phyloP scores from a whole-genome alignment of 2,113 vertebrate species.

The Rhadina sibilatrix region DNA sequence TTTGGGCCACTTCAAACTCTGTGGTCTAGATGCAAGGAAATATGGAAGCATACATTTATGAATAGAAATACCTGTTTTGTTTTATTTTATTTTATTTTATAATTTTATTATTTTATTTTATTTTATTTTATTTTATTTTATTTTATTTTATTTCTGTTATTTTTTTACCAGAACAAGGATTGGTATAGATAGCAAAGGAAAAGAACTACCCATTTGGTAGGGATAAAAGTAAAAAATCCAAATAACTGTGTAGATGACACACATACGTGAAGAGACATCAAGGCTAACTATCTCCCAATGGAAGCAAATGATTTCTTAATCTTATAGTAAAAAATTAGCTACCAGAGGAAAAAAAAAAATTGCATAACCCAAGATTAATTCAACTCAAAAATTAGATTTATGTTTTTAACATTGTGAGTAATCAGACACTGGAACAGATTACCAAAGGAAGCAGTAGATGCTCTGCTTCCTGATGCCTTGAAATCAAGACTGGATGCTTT shows the following conservation, averaged over 20 bases:
- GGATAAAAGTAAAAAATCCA: neutral
- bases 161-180: neutral
- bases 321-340: neutral
- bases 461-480: slow-evolving; percentile 14
- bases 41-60: neutral
- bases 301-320: neutral
- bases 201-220: neutral
- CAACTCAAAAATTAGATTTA: slow-evolving; percentile 30
- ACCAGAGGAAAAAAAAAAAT: neutral
- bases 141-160: too few relatives aligned
- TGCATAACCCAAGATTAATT: neutral
- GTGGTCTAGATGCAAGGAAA: neutral
- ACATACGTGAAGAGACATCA: neutral
- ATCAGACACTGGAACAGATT: slow-evolving; percentile 32
- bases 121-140: too few relatives aligned
- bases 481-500: slow-evolving; percentile 16
- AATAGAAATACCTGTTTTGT: neutral
- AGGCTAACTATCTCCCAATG: fast-evolving
- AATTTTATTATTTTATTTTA: neutral
- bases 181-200: neutral
- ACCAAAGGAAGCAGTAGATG: slow-evolving; percentile 24
- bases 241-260: neutral
- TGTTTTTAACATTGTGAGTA: neutral
- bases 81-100: too few relatives aligned
- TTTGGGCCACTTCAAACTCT: neutral